Conservation (phyloP, 2,113 vertebrate genomes). For the Petromus typicus region DNA sequence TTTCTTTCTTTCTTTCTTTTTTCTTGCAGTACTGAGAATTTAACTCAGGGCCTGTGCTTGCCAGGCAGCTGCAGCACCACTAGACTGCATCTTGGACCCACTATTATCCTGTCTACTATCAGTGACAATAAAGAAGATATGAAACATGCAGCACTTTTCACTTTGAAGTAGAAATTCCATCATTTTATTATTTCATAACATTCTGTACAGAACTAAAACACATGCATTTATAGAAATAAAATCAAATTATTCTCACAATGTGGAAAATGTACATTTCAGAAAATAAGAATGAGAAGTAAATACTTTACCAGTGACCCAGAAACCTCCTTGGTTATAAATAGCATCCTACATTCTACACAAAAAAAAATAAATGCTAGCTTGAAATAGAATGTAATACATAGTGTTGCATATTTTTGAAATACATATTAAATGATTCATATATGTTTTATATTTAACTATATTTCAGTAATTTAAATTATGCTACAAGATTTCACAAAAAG, state of each 20-base stretch:
- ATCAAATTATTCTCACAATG: not conserved
- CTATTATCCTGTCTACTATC: not conserved
- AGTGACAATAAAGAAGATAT: not conserved
- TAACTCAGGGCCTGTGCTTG: too few relatives aligned
- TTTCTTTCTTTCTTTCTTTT: too few relatives aligned
- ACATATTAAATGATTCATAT: not conserved
- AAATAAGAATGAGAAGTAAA: not conserved
- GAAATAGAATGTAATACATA: not conserved
- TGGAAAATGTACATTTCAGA: not conserved
- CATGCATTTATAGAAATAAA: not conserved
- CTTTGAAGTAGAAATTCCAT: not conserved
- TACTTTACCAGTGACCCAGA: not conserved
- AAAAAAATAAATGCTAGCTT: not conserved
- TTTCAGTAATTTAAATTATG: not conserved
- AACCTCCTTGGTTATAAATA: not conserved
- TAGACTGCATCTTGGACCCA: too few relatives aligned
- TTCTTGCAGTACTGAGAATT: too few relatives aligned
- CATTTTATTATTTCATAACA: not conserved
- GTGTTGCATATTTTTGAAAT: not conserved
- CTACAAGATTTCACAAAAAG: not conserved
- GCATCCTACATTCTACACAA: not conserved
- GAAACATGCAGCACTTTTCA: not conserved
- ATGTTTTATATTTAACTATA: not conserved
- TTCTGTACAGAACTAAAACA: not conserved
- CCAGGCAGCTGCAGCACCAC: too few relatives aligned